Conservation (phyloP, 2,888 invertebrate genomes). For the Helicoverpa assulta region DNA sequence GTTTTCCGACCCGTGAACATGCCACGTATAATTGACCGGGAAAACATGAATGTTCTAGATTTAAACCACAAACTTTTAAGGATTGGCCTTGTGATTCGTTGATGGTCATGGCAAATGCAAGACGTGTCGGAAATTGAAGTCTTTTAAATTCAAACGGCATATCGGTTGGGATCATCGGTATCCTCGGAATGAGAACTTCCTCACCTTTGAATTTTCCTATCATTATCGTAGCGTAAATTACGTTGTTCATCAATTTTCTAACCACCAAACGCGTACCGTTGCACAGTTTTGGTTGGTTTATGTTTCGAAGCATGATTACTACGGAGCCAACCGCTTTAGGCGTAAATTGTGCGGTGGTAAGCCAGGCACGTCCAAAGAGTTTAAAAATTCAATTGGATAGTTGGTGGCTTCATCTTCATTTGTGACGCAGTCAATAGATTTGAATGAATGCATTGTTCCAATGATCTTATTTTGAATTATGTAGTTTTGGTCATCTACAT, state of each 20-base stretch:
- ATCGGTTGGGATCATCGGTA: constrained; percentile 11
- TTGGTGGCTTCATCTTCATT: too few species aligned
- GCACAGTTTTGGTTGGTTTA: constrained; percentile 6
- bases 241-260: constrained; percentile 10
- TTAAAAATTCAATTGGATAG: too few species aligned
- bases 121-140: not conserved
- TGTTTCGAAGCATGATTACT: constrained; percentile 6
- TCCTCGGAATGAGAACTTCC: constrained; percentile 9
- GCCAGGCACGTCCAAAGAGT: too few species aligned
- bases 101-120: constrained; percentile 14
- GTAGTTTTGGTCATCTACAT: too few species aligned
- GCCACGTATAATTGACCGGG: constrained; percentile 41
- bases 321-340: too few species aligned
- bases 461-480: too few species aligned
- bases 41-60: constrained; percentile 30
- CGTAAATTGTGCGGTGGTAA: not conserved
- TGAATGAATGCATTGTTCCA: too few species aligned
- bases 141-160: not conserved
- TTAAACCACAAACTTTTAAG: constrained; percentile 28
- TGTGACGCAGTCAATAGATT: too few species aligned
- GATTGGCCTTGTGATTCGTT: constrained; percentile 29
- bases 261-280: constrained; percentile 5
- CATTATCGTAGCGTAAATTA: constrained; percentile 10
- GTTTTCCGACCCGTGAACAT: constrained; percentile 43
- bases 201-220: constrained; percentile 11